phyloP scores from a whole-genome alignment of 2,888 invertebrate species.

The Lamellibrachia columna region DNA sequence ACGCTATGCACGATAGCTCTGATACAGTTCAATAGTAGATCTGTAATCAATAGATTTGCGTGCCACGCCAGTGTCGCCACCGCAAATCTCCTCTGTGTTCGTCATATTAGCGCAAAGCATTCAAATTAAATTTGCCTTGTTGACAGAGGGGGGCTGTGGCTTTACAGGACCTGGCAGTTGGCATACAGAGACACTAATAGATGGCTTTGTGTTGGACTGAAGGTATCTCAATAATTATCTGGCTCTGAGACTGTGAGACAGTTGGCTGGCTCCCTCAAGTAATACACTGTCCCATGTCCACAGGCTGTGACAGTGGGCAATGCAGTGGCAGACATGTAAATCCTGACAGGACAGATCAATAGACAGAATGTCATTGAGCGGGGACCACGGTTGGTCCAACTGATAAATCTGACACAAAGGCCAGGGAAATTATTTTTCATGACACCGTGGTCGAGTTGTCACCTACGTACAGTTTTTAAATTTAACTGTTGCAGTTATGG shows the following conservation, averaged over 20 bases:
- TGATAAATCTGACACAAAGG: background rate
- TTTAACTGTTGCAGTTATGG: no score
- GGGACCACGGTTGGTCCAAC: background rate
- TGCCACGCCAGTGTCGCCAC: background rate
- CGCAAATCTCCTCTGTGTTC: background rate
- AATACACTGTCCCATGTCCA: conserved; percentile 12
- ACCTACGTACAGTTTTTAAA: no score
- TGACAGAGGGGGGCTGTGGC: background rate
- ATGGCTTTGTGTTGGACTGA: background rate
- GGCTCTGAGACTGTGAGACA: background rate
- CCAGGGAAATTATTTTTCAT: background rate
- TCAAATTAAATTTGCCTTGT: conserved; percentile 12
- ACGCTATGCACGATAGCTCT: conserved; percentile 2
- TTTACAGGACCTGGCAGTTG: background rate
- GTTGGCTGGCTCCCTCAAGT: background rate
- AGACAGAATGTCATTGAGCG: background rate
- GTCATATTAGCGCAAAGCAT: conserved; percentile 16
- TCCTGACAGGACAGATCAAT: background rate
- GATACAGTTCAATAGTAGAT: conserved; percentile 16
- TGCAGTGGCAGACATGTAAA: background rate
- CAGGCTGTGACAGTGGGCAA: conserved; percentile 1
- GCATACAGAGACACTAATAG: conserved; percentile 16
- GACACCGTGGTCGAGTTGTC: background rate
- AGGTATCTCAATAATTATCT: conserved; percentile 10
- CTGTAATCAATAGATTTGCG: conserved; percentile 16